Percentiles rank a stretch among this genome's conserved stretches.
phyloP scores from a whole-genome alignment of 2,797 vertebrate species.

The Chloroceryle amazona region DNA sequence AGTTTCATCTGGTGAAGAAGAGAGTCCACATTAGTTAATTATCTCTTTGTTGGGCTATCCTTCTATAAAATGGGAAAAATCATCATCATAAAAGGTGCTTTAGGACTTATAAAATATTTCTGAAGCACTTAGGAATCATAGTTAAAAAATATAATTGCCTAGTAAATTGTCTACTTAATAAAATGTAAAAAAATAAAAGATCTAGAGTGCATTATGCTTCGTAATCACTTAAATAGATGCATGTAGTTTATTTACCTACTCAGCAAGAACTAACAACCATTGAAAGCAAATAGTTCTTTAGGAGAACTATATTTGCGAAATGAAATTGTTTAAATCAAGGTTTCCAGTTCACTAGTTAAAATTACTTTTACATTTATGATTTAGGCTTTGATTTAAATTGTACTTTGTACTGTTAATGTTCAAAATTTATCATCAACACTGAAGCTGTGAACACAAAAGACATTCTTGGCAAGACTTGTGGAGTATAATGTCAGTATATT shows the following conservation, averaged over 20 bases:
- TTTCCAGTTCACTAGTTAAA: conserved; percentile 48
- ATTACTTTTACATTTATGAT: conserved; percentile 38
- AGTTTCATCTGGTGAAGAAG: not conserved
- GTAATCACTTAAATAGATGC: not conserved
- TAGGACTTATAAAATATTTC: conserved; percentile 23
- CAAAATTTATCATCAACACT: conserved; percentile 39
- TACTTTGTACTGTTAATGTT: conserved; percentile 43
- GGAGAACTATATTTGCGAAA: conserved; percentile 3
- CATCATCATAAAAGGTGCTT: not conserved
- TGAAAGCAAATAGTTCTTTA: conserved; percentile 22
- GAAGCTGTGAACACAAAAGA: conserved; percentile 51
- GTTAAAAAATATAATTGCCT: conserved; percentile 34
- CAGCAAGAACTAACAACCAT: not conserved
- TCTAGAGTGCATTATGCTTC: not conserved
- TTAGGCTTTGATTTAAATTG: conserved; percentile 49
- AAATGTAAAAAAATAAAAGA: conserved; percentile 19
- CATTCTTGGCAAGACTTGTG: not conserved
- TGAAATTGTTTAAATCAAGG: conserved; percentile 31
- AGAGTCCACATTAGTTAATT: not conserved
- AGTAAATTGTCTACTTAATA: conserved; percentile 48
- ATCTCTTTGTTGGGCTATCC: not conserved
- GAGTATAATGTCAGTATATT: conserved; percentile 17
- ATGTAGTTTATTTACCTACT: conserved; percentile 46
- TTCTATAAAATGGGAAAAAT: conserved; percentile 3
- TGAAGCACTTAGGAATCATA: not conserved